These are phyloP conservation scores for Ataeniobius toweri DNA, from an alignment of 2,797 vertebrate species.

Conservation along the genomic window DNA sequence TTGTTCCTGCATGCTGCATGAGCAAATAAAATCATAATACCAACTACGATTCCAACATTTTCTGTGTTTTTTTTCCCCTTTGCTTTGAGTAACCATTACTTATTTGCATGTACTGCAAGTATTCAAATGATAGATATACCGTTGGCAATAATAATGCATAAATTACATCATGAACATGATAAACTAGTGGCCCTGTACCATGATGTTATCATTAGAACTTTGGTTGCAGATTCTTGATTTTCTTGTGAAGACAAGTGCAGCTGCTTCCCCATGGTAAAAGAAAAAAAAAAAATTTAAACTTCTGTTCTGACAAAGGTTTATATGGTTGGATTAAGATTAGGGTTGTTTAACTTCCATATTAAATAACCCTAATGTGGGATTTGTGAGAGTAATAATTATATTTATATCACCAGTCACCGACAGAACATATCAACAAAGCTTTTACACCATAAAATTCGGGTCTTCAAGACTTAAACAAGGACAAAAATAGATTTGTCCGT, in stretches of 20 bases:
- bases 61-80: neutral
- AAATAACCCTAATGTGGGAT: neutral
- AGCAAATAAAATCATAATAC: neutral
- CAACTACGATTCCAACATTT: conserved; percentile 4
- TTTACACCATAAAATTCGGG: no score
- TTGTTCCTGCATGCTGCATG: neutral
- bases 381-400: no score
- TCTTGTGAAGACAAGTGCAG: neutral
- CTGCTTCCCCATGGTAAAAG: neutral
- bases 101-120: neutral
- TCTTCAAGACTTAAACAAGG: neutral
- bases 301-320: no score
- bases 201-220: neutral
- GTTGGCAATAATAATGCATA: neutral
- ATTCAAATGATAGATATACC: neutral
- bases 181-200: neutral
- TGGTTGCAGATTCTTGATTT: neutral
- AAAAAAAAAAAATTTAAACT: neutral
- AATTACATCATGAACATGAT: neutral
- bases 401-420: no score
- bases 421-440: no score
- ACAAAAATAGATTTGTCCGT: neutral
- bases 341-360: no score
- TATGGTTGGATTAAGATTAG: no score
- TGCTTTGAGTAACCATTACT: neutral